These are phyloP conservation scores for Drosophila murphyi DNA, from an alignment of 1,140 invertebrate genomes.

Conservation along the genomic window DNA sequence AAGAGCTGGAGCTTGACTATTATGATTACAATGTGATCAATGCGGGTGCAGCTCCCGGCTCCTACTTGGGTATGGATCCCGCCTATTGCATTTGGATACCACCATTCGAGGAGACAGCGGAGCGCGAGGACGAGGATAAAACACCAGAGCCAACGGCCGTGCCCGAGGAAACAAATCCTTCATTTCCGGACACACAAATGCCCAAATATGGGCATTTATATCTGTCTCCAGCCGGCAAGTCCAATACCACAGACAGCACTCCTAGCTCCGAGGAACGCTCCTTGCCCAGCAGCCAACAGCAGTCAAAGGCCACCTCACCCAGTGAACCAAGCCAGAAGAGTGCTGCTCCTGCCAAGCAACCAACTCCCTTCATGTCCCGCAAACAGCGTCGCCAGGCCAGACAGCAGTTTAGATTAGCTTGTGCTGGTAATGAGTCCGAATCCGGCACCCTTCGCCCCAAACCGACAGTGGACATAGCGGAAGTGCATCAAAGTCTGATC, in stretches of 20 bases:
- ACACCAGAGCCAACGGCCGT: constrained; percentile 62
- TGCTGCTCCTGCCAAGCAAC: constrained; percentile 52
- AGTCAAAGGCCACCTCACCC: constrained; percentile 70
- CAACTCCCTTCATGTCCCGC: constrained; percentile 73
- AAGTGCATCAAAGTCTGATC: constrained; percentile 47
- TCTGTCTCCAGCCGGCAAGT: constrained; percentile 85
- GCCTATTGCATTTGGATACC: constrained; percentile 94
- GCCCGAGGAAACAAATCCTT: constrained; percentile 80
- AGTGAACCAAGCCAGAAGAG: constrained; percentile 52
- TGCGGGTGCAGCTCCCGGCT: constrained; percentile 92
- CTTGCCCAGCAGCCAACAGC: constrained; percentile 54
- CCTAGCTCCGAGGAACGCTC: constrained; percentile 73
- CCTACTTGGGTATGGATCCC: constrained; percentile 93
- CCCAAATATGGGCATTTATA: constrained; percentile 84
- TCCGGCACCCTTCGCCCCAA: constrained; percentile 21
- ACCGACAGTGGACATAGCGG: constrained; percentile 33
- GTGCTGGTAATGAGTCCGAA: constrained; percentile 17
- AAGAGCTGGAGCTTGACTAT: constrained; percentile 93
- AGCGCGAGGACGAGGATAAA: constrained; percentile 78
- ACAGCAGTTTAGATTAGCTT: constrained; percentile 55
- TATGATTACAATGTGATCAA: constrained; percentile 94
- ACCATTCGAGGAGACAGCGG: constrained; percentile 87
- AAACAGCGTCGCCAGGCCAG: constrained; percentile 70
- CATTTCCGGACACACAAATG: constrained; percentile 85
- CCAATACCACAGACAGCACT: constrained; percentile 70